Percentiles rank a stretch among this genome's conserved stretches.
Evolutionary conservation across 1,140 invertebrate genomes (phyloP).

Genomic region (Contarinia nasturtii): DNA sequence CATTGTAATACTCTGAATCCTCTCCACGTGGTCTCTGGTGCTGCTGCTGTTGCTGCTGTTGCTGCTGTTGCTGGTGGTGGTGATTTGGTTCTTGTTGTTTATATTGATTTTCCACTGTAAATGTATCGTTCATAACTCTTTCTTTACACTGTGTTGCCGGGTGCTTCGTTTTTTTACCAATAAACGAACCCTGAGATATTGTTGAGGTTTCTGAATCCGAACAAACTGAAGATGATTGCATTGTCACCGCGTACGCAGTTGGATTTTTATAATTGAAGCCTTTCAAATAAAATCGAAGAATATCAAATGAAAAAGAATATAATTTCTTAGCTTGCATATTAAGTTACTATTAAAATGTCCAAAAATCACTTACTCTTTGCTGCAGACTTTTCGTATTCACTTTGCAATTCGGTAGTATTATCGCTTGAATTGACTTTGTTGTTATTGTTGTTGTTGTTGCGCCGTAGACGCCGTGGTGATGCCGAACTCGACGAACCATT

Average conservation of each 20-base stretch:
- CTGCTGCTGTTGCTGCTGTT: not conserved
- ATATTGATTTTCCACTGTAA: not conserved
- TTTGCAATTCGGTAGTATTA: constrained; percentile 3
- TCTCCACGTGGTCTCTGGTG: not conserved
- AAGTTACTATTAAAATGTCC: no score
- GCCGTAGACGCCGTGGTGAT: constrained; percentile 35
- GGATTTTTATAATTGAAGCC: not conserved
- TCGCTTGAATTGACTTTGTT: not conserved
- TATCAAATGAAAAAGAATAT: no score
- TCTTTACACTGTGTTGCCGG: not conserved
- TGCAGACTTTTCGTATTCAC: constrained; percentile 2
- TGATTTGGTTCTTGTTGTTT: not conserved
- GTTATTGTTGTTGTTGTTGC: constrained; percentile 10
- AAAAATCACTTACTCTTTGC: constrained; percentile 3
- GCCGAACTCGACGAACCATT: constrained; percentile 31
- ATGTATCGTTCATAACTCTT: not conserved
- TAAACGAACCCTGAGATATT: constrained; percentile 1
- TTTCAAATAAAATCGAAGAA: not conserved
- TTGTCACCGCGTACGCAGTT: not conserved
- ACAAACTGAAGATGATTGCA: constrained; percentile 1
- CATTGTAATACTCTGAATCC: constrained; percentile 15
- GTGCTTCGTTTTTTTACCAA: not conserved
- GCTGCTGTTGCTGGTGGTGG: not conserved
- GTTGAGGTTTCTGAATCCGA: constrained; percentile 2
- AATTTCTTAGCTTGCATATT: no score